Conservation (phyloP, 2,888 invertebrate genomes). For the Chrysomela aeneicollis region DNA sequence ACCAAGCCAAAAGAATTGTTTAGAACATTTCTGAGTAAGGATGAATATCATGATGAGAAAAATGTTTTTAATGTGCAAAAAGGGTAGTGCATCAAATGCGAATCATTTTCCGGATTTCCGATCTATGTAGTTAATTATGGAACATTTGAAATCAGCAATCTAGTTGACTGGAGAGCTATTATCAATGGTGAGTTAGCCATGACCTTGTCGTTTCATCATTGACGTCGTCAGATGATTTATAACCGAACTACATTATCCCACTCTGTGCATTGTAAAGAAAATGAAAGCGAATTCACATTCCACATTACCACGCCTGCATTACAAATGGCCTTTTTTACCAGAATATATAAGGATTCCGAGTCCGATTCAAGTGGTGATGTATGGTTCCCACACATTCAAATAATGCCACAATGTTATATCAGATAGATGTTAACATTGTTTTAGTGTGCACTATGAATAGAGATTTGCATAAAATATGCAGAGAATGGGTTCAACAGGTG, state of each 20-base stretch:
- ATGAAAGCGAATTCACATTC: conserved; percentile 31
- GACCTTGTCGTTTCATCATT: no score
- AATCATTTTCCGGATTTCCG: no score
- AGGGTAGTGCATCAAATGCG: no score
- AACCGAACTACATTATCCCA: background rate
- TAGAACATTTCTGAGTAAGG: no score
- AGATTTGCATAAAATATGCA: conserved; percentile 30
- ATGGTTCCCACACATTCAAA: conserved; percentile 37
- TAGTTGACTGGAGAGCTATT: no score
- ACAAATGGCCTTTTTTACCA: conserved; percentile 33
- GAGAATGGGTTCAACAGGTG: conserved; percentile 25
- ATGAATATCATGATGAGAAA: no score
- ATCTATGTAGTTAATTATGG: no score
- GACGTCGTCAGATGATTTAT: no score
- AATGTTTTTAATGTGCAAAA: no score
- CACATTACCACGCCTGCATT: conserved; percentile 36
- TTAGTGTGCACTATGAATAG: conserved; percentile 19
- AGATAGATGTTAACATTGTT: conserved; percentile 34
- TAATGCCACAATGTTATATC: conserved; percentile 35
- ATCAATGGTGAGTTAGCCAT: no score
- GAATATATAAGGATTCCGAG: conserved; percentile 33
- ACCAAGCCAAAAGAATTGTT: no score
- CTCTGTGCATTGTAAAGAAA: background rate
- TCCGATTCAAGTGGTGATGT: conserved; percentile 28
- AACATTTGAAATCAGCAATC: no score